Conservation (phyloP, 2,888 invertebrate genomes). For the Psylliodes chrysocephalus region DNA sequence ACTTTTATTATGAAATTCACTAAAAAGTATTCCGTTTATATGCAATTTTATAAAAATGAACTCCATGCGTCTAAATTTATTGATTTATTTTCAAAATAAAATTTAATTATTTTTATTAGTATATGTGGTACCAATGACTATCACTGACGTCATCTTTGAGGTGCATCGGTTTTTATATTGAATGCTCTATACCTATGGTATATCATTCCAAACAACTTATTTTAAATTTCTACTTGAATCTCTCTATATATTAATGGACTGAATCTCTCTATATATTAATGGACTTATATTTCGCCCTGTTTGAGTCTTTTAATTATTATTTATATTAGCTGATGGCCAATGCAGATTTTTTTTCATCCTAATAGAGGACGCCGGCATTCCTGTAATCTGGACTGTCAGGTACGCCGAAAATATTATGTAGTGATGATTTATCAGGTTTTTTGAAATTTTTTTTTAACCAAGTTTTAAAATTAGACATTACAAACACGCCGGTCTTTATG, state of each 20-base stretch:
- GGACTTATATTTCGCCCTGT: constrained; percentile 29
- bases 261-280: background rate
- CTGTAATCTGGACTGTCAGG: constrained; percentile 14
- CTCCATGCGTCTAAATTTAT: too few species aligned
- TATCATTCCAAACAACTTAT: too few species aligned
- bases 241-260: background rate
- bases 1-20: too few species aligned
- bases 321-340: constrained; percentile 40
- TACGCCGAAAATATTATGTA: constrained; percentile 7
- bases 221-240: too few species aligned
- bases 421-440: constrained; percentile 1
- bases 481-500: background rate
- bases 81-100: too few species aligned
- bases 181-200: too few species aligned
- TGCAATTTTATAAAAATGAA: too few species aligned
- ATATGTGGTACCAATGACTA: too few species aligned
- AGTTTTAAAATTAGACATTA: constrained; percentile 4
- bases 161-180: too few species aligned
- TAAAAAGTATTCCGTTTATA: too few species aligned
- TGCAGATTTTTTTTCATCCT: constrained; percentile 21
- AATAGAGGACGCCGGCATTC: background rate
- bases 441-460: background rate
- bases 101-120: too few species aligned
- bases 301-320: constrained; percentile 51
- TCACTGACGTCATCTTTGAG: too few species aligned